A percentile compares a stretch with the other conserved stretches of the same genome.
Evolutionary conservation across 2,797 vertebrate genomes (phyloP).

Genomic region (Sciurus vulgaris): DNA sequence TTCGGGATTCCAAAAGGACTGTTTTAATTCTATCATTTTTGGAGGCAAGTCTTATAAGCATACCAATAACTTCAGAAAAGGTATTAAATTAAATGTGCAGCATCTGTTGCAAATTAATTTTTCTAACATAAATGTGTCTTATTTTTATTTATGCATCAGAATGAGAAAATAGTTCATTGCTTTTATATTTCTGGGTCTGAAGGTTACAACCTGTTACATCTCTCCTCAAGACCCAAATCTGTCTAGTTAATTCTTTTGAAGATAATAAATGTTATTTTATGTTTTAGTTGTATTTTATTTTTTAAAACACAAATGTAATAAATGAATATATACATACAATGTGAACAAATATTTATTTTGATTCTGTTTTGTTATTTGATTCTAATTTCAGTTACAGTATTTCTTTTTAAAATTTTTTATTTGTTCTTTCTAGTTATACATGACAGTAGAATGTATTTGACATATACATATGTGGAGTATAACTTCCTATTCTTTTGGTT

Average conservation of each 20-base stretch:
- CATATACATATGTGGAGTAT: too few relatives aligned
- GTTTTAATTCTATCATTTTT: conserved; percentile 34
- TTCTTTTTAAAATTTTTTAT: too few relatives aligned
- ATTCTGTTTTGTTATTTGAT: conserved; percentile 8
- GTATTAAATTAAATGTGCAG: conserved; percentile 34
- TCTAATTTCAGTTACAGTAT: not conserved
- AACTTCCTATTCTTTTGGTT: too few relatives aligned
- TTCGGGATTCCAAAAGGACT: not conserved
- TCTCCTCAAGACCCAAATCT: not conserved
- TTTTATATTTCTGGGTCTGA: conserved; percentile 16
- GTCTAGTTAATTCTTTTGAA: conserved; percentile 46
- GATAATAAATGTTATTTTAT: conserved; percentile 36
- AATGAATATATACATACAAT: not conserved
- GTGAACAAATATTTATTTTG: conserved; percentile 22
- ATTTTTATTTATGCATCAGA: conserved; percentile 9
- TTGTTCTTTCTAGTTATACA: too few relatives aligned
- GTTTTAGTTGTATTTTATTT: conserved; percentile 45
- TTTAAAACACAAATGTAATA: not conserved
- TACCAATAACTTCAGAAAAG: not conserved
- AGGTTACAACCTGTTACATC: not conserved
- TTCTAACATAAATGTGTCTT: conserved; percentile 3
- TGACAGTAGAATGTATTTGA: too few relatives aligned
- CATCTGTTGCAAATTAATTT: conserved; percentile 36
- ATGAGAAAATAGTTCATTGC: conserved; percentile 47
- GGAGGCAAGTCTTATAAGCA: not conserved